A percentile compares a stretch with the other conserved stretches of the same genome.
phyloP scores from a whole-genome alignment of 2,888 invertebrate genomes.

The Cheilosia vulpina region DNA sequence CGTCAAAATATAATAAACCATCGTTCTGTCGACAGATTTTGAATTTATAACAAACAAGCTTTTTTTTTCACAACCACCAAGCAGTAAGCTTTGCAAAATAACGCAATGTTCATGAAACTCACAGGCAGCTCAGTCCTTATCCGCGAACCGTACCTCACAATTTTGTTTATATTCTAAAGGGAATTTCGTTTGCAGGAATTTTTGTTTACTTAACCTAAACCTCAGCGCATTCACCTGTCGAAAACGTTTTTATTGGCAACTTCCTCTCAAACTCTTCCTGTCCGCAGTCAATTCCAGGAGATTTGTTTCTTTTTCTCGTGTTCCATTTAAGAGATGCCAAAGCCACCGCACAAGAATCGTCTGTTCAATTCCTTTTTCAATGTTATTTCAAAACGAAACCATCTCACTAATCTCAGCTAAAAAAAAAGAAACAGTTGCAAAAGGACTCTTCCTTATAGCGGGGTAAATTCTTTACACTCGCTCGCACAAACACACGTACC shows the following conservation, averaged over 20 bases:
- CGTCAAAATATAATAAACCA: too few relatives aligned
- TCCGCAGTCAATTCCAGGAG: background rate
- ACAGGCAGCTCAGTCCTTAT: too few relatives aligned
- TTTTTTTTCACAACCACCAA: too few relatives aligned
- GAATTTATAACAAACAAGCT: too few relatives aligned
- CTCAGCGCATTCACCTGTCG: too few relatives aligned
- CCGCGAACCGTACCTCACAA: too few relatives aligned
- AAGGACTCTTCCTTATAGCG: background rate
- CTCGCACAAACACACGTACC: background rate
- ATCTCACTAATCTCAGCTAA: constrained; percentile 2
- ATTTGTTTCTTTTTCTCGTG: background rate
- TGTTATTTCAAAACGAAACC: background rate
- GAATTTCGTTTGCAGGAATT: too few relatives aligned
- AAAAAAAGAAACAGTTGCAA: background rate
- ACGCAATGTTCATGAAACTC: too few relatives aligned
- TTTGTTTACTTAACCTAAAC: too few relatives aligned
- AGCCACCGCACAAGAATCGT: background rate
- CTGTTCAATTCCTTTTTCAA: background rate
- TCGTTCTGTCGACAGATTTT: too few relatives aligned
- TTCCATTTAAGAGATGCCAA: background rate
- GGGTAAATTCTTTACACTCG: background rate
- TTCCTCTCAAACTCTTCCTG: background rate
- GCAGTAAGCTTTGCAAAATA: too few relatives aligned
- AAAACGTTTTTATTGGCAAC: background rate
- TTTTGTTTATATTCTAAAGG: too few relatives aligned